phyloP scores from a whole-genome alignment of 2,113 vertebrate species.

The Naja naja region DNA sequence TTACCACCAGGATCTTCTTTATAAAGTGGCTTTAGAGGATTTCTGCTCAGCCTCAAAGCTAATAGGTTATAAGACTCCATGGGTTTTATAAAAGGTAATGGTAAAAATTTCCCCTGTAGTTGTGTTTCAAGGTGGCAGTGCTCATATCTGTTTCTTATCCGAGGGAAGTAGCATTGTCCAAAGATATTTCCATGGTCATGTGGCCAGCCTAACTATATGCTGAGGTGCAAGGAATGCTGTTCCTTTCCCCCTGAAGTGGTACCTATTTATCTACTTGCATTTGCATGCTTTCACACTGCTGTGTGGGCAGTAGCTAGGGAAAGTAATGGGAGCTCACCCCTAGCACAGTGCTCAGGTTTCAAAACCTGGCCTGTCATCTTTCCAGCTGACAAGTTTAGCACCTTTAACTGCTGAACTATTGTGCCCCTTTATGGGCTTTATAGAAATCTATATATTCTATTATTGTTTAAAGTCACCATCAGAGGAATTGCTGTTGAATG shows the following conservation, averaged over 20 bases:
- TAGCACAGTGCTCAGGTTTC: not conserved
- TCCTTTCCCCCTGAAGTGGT: not conserved
- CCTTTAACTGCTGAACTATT: not conserved
- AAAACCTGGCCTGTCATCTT: not conserved
- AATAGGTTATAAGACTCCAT: not conserved
- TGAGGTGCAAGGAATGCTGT: not conserved
- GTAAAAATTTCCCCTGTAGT: not conserved
- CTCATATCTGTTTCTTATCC: not conserved
- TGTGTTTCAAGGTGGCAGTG: not conserved
- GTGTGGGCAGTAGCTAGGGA: not conserved
- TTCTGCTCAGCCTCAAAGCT: not conserved
- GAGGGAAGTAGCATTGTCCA: not conserved
- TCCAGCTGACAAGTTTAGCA: not conserved
- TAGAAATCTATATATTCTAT: not conserved
- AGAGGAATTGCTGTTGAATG: not conserved
- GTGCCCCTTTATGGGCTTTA: not conserved
- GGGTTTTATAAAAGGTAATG: not conserved
- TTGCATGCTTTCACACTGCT: not conserved
- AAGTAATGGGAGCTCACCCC: not conserved
- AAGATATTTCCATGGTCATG: not conserved
- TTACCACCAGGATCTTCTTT: not conserved
- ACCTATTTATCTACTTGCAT: not conserved
- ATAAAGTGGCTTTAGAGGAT: not conserved
- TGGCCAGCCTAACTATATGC: not conserved
- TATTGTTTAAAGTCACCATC: not conserved